A percentile compares a stretch with the other conserved stretches of the same genome.
These are phyloP conservation scores for Centrocercus urophasianus DNA, from an alignment of 2,113 vertebrate genomes.

Conservation along the genomic window DNA sequence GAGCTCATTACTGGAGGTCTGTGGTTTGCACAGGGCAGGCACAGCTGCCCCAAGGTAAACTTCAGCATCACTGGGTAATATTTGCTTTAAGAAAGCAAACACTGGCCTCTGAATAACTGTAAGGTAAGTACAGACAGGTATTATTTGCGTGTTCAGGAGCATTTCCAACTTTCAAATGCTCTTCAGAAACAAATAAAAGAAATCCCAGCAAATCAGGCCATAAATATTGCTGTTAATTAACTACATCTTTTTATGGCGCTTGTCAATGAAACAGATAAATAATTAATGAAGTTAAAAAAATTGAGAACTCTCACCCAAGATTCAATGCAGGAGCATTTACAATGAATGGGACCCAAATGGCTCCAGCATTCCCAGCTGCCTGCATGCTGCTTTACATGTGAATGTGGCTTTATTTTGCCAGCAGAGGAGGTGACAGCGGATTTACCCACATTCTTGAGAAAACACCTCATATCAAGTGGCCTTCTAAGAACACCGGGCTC, in stretches of 20 bases:
- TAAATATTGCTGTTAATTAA: background rate
- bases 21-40: background rate
- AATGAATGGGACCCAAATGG: background rate
- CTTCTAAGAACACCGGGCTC: background rate
- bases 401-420: background rate
- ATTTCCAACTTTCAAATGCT: background rate
- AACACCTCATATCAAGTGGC: background rate
- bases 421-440: rapidly evolving
- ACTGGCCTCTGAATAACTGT: background rate
- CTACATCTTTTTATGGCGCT: background rate
- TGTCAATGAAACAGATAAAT: background rate
- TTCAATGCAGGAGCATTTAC: rapidly evolving
- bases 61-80: background rate
- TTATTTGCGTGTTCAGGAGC: background rate
- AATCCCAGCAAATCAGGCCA: background rate
- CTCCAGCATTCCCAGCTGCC: background rate
- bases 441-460: background rate
- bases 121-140: background rate
- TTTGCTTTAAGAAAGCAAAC: background rate
- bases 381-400: background rate
- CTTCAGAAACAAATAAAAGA: background rate
- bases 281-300: background rate
- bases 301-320: background rate
- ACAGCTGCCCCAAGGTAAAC: background rate
- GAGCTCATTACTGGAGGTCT: background rate